These are phyloP conservation scores for Hydraecia micacea DNA, from an alignment of 2,888 invertebrate species.

Conservation along the genomic window DNA sequence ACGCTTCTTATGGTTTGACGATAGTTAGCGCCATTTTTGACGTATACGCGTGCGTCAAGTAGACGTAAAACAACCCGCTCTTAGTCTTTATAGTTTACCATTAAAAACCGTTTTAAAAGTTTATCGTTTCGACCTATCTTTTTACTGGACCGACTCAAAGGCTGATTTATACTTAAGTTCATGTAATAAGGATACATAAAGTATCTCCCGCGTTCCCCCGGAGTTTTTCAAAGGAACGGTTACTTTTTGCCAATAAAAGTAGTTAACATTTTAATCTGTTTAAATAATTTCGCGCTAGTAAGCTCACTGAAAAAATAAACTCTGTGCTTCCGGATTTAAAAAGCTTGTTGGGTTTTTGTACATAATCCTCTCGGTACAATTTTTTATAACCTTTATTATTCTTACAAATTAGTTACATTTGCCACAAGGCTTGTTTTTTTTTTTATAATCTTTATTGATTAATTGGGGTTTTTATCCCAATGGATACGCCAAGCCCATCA, in stretches of 20 bases:
- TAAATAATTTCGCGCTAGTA: constrained; percentile 37
- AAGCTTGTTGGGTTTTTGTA: not conserved
- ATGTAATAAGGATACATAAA: constrained; percentile 21
- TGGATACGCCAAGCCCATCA: too few species aligned
- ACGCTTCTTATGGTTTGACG: not conserved
- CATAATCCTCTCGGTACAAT: not conserved
- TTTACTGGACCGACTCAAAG: constrained; percentile 27
- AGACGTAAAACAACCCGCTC: not conserved
- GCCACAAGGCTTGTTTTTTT: not conserved
- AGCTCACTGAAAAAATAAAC: constrained; percentile 21
- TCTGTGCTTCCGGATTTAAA: constrained; percentile 4
- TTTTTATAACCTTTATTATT: not conserved
- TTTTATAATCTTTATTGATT: too few species aligned
- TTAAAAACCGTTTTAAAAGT: constrained; percentile 14
- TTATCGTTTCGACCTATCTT: constrained; percentile 7
- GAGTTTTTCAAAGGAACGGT: constrained; percentile 46
- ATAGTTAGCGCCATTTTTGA: not conserved
- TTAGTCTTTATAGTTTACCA: not conserved
- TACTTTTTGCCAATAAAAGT: constrained; percentile 44
- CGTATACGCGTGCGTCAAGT: not conserved
- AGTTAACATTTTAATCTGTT: constrained; percentile 50
- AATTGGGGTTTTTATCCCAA: too few species aligned
- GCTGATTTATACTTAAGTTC: constrained; percentile 17
- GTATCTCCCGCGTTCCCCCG: constrained; percentile 16
- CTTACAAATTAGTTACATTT: not conserved